Conservation (phyloP, 1,140 invertebrate genomes). For the Cyclargus thomasi region DNA sequence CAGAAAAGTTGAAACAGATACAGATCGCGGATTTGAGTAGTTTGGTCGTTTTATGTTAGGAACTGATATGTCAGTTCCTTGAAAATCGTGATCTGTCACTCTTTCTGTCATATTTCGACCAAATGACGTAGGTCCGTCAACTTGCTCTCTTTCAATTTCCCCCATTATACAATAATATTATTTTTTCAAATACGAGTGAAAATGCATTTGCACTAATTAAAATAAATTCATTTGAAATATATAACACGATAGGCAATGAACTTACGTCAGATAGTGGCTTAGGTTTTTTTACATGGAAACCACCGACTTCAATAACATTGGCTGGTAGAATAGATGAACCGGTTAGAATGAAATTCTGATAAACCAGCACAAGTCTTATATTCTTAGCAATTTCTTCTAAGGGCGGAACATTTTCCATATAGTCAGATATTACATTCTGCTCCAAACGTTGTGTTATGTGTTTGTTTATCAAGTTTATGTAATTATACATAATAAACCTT, state of each 20-base stretch:
- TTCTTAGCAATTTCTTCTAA: constrained; percentile 76
- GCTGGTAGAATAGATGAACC: constrained; percentile 76
- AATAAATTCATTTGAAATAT: too few relatives aligned
- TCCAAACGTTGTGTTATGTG: constrained; percentile 45
- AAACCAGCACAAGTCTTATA: constrained; percentile 78
- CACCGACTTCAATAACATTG: constrained; percentile 80
- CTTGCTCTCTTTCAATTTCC: too few relatives aligned
- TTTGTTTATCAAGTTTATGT: constrained; percentile 44
- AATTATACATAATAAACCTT: constrained; percentile 42
- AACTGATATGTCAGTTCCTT: too few relatives aligned
- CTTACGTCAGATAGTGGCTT: constrained; percentile 75
- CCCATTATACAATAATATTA: too few relatives aligned
- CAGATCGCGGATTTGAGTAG: too few relatives aligned
- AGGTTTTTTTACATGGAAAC: constrained; percentile 77
- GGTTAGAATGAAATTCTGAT: constrained; percentile 77
- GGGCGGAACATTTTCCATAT: constrained; percentile 76
- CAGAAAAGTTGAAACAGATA: too few relatives aligned
- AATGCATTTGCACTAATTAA: too few relatives aligned
- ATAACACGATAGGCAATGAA: constrained; percentile 4
- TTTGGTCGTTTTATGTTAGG: too few relatives aligned
- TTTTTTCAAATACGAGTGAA: too few relatives aligned
- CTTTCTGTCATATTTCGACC: too few relatives aligned
- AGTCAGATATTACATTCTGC: constrained; percentile 59
- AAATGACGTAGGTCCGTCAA: too few relatives aligned
- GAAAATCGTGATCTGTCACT: too few relatives aligned